phyloP scores from a whole-genome alignment of 2,797 vertebrate genomes.

The Uromys caudimaculatus region DNA sequence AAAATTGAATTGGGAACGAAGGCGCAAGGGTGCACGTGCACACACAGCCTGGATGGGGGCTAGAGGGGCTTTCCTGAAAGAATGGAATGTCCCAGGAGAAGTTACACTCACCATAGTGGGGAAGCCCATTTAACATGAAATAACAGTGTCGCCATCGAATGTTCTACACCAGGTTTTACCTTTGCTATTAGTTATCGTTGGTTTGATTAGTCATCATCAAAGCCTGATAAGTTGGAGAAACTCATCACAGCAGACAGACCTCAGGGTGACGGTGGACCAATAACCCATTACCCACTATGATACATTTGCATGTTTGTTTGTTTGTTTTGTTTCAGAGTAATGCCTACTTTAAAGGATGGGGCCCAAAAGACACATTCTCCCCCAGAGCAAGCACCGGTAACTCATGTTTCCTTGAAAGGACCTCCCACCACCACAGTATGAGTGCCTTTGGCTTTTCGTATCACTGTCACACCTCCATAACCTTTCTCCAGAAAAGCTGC shows the following conservation, averaged over 20 bases:
- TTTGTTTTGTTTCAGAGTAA: background rate
- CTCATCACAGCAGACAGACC: background rate
- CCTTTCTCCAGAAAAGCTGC: background rate
- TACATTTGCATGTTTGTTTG: background rate
- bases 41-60: slow-evolving; percentile 30
- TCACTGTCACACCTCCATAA: background rate
- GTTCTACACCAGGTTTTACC: slow-evolving; percentile 34
- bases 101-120: slow-evolving; percentile 58
- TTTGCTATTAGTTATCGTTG: background rate
- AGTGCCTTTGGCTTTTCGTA: background rate
- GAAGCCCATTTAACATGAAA: slow-evolving; percentile 66
- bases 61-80: slow-evolving; percentile 73
- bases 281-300: background rate
- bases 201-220: slow-evolving; percentile 53
- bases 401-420: background rate
- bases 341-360: background rate
- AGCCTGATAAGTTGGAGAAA: background rate
- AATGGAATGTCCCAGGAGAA: slow-evolving; percentile 75
- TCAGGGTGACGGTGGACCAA: background rate
- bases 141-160: slow-evolving; percentile 37
- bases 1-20: slow-evolving; percentile 47
- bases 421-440: no score
- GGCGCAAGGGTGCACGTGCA: background rate
- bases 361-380: background rate
- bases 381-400: background rate